Evolutionary conservation across 1,140 invertebrate genomes (phyloP).

Genomic region (Aphaenogaster floridana): DNA sequence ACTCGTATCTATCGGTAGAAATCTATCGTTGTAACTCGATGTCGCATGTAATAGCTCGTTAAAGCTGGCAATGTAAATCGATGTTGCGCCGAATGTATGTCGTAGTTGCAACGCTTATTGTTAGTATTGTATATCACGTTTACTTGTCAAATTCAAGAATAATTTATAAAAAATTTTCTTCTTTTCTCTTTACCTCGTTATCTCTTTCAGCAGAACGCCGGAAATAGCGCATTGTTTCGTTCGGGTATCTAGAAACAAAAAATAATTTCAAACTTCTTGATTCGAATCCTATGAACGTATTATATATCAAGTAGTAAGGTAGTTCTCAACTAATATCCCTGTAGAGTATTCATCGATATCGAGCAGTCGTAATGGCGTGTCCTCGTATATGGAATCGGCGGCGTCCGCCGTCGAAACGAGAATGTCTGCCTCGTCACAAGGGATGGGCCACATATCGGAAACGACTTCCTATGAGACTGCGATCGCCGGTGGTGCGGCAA

Average conservation of each 20-base stretch:
- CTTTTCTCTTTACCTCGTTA: not conserved
- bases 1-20: not conserved
- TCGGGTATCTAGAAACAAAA: not conserved
- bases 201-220: not conserved
- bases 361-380: constrained; percentile 85
- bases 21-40: not conserved
- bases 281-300: not conserved
- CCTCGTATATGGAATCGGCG: constrained; percentile 87
- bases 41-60: constrained; percentile 30
- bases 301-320: constrained; percentile 24
- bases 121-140: not conserved
- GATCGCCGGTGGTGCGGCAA: constrained; percentile 80
- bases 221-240: not conserved
- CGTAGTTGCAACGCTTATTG: constrained; percentile 6
- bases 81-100: constrained; percentile 18
- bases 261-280: not conserved
- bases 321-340: not conserved
- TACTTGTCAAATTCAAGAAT: constrained; percentile 1
- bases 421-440: constrained; percentile 79
- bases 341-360: constrained; percentile 88
- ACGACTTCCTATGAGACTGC: constrained; percentile 85
- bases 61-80: not conserved
- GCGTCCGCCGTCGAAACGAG: constrained; percentile 81
- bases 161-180: not conserved
- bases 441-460: constrained; percentile 81